These are phyloP conservation scores for Catalaphyllia jardinei DNA, from an alignment of 64 coral and sea anemone species.

Conservation along the genomic window DNA sequence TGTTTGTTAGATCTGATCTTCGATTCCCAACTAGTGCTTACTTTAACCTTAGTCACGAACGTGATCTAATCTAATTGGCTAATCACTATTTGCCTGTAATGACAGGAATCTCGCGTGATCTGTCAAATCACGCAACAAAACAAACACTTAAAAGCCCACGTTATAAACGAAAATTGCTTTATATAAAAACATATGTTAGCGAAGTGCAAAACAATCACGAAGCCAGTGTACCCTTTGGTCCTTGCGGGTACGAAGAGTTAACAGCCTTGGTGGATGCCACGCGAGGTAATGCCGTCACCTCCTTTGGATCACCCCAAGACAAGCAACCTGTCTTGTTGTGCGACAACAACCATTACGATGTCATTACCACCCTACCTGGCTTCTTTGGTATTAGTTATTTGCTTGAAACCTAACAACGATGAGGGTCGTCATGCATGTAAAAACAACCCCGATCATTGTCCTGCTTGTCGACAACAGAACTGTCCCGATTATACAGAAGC, in stretches of 20 bases:
- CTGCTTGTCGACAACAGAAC: neutral
- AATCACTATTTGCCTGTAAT: too few relatives aligned
- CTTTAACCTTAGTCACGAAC: too few relatives aligned
- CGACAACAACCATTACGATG: slow-evolving; percentile 1
- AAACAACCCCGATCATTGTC: slow-evolving; percentile 16
- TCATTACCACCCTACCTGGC: neutral
- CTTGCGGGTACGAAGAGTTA: slow-evolving; percentile 23
- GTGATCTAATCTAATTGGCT: too few relatives aligned
- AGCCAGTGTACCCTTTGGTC: neutral
- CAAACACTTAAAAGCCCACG: too few relatives aligned
- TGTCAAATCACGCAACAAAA: too few relatives aligned
- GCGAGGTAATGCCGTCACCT: neutral
- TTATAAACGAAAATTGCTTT: too few relatives aligned
- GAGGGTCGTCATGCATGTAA: slow-evolving; percentile 8
- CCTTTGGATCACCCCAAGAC: neutral
- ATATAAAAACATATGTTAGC: too few relatives aligned
- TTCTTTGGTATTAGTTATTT: neutral
- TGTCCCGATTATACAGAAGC: neutral
- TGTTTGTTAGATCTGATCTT: too few relatives aligned
- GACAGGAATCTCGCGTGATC: too few relatives aligned
- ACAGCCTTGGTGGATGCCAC: neutral
- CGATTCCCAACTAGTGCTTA: too few relatives aligned
- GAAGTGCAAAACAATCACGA: too few relatives aligned
- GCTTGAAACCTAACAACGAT: neutral
- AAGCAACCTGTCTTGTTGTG: neutral